Base-by-base conservation (phyloP, 2,797 vertebrate species). In the Loris lydekkerianus region DNA sequence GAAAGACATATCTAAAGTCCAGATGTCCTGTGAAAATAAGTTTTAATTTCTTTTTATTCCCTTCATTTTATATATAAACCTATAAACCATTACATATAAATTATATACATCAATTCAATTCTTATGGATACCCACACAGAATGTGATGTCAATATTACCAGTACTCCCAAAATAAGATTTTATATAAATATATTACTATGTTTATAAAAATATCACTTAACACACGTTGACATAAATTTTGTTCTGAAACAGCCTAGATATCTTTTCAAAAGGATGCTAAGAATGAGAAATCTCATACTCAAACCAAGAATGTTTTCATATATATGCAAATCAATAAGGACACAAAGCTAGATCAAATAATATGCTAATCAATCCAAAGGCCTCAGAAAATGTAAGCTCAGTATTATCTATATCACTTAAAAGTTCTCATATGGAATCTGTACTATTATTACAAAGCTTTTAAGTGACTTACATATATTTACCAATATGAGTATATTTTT, bases 301-400 rank as follows among this genome's bases (percentile, higher is more conserved):
- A 95, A 93, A 85, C 23, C 21, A 95, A 86, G 17, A 86, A 86
- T 63, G 53, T 65, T 82, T 88, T 87, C 31, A 58, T 8, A 85
- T 65, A 10, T n/a, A 93, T 67, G 29, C 3, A 92, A 87, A 87
- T 40, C 10, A 25, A 25, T 65, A 75, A 78, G 46, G 84, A 93
- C 86, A 95, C 78, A 94, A 88, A 87, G 43, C 31, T 86, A 53
- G 63, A 4, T 43, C 58, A 95, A 93, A 72, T 78, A 96, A 80
- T 58, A 27, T 34, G 21, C 67, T 87, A 40, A 70, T 76, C 49
- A 83, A 56, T 67, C 10, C 9, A 49, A 46, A 88, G 40, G 53
- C 40, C 29, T 89, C 29, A n/a, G 91, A 93, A 67, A 88, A 81
- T 60, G 80, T 90, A 58, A 87, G 40, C 82, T 94, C 70, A 86